These are phyloP conservation scores for Ammodramus savannarum DNA, from an alignment of 2,113 vertebrate genomes.

Conservation along the genomic window DNA sequence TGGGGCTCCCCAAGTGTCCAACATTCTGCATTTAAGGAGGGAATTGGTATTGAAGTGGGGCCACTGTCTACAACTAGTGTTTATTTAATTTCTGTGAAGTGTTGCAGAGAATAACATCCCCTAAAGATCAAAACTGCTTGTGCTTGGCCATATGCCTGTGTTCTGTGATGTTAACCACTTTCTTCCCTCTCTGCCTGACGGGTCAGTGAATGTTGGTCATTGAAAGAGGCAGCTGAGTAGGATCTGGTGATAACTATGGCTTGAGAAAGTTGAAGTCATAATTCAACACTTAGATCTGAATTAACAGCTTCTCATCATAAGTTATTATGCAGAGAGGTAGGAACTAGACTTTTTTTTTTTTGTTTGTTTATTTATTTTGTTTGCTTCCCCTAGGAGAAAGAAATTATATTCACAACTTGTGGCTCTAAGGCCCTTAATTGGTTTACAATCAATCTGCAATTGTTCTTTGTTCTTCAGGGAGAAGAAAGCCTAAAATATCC, in stretches of 20 bases:
- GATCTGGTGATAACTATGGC: neutral
- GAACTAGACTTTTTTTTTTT: neutral
- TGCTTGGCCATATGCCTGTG: neutral
- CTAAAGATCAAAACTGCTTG: neutral
- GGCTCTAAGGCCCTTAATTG: conserved; percentile 4
- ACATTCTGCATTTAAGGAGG: neutral
- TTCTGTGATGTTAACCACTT: neutral
- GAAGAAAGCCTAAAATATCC: conserved; percentile 11
- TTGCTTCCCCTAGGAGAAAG: neutral
- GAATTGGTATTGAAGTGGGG: neutral
- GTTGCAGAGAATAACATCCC: neutral
- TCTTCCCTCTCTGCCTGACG: neutral
- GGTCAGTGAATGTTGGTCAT: neutral
- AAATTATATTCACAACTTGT: neutral
- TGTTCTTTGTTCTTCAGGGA: conserved; percentile 27
- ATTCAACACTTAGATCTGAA: neutral
- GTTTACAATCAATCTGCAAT: conserved; percentile 31
- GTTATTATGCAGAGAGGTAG: neutral
- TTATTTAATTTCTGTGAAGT: neutral
- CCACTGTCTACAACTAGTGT: neutral
- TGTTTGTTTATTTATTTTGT: neutral
- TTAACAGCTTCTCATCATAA: neutral
- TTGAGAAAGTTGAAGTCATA: neutral
- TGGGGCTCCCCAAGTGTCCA: neutral
- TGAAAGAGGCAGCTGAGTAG: neutral